These are phyloP conservation scores for Noturus placidus DNA, from an alignment of 2,113 vertebrate species.

Conservation along the genomic window DNA sequence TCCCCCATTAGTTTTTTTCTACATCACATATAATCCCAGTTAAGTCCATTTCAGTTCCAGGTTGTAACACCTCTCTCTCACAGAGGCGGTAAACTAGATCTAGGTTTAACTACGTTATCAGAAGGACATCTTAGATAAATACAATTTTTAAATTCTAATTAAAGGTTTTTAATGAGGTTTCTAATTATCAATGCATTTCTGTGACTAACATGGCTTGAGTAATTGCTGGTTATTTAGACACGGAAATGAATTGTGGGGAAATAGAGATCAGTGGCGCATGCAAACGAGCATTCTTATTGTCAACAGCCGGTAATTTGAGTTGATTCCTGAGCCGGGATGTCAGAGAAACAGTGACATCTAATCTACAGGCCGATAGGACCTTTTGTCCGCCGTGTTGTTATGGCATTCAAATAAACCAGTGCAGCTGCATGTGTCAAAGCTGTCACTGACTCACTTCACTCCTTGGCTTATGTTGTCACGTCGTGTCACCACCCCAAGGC, in stretches of 20 bases:
- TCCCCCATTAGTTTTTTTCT: too few relatives aligned
- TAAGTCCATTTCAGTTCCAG: not conserved
- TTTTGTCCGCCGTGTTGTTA: conserved; percentile 9
- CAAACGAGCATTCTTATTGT: conserved; percentile 28
- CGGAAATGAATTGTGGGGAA: conserved; percentile 49
- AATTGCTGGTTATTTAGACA: conserved; percentile 66
- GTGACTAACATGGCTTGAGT: conserved; percentile 59
- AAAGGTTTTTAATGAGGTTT: conserved; percentile 9
- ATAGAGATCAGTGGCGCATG: conserved; percentile 37
- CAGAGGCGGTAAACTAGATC: not conserved
- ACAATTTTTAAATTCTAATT: not conserved
- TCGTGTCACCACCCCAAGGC: conserved; percentile 68
- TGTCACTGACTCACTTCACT: conserved; percentile 1
- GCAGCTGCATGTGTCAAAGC: conserved; percentile 25
- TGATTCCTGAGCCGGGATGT: not conserved
- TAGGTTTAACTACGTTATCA: not conserved
- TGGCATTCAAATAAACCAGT: conserved; percentile 31
- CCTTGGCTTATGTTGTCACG: conserved; percentile 19
- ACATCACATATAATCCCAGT: not conserved
- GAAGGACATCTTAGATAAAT: not conserved
- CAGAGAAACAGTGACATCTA: conserved; percentile 4
- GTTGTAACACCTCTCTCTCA: not conserved
- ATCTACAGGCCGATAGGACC: conserved; percentile 1
- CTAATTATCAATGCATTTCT: not conserved
- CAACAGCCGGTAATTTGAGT: conserved; percentile 20